phyloP scores from a whole-genome alignment of 1,140 invertebrate species.

The Hesperophylax magnus region DNA sequence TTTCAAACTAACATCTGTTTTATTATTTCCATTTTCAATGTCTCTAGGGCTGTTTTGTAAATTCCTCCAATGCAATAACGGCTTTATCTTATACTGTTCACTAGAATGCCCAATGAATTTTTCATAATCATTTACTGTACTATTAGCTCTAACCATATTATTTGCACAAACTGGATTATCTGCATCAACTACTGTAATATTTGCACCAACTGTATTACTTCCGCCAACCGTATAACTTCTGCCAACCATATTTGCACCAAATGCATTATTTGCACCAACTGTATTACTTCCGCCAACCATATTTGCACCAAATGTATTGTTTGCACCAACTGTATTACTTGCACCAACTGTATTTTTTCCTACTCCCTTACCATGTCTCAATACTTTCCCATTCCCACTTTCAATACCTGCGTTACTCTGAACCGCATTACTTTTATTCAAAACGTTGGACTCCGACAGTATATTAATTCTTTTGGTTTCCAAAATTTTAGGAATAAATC shows the following conservation, averaged over 20 bases:
- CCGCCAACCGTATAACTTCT: no score
- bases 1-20: neutral
- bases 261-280: neutral
- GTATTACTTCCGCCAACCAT: neutral
- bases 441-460: neutral
- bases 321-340: no score
- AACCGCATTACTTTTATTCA: neutral
- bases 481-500: neutral
- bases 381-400: neutral
- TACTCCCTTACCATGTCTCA: no score
- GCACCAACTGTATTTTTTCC: no score
- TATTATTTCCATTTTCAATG: neutral
- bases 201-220: no score
- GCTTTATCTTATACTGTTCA: constrained; percentile 32
- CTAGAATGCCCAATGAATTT: constrained; percentile 6
- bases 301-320: no score
- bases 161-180: neutral
- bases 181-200: no score
- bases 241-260: no score
- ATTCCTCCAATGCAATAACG: constrained; percentile 16
- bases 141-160: neutral
- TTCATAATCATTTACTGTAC: constrained; percentile 25
- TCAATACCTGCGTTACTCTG: neutral
- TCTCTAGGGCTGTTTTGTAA: neutral
- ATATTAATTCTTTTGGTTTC: constrained; percentile 20